Percentiles rank a stretch among this genome's conserved stretches.
These are phyloP conservation scores for Drosophila parabipectinata DNA, from an alignment of 1,140 invertebrate species.

Conservation along the genomic window DNA sequence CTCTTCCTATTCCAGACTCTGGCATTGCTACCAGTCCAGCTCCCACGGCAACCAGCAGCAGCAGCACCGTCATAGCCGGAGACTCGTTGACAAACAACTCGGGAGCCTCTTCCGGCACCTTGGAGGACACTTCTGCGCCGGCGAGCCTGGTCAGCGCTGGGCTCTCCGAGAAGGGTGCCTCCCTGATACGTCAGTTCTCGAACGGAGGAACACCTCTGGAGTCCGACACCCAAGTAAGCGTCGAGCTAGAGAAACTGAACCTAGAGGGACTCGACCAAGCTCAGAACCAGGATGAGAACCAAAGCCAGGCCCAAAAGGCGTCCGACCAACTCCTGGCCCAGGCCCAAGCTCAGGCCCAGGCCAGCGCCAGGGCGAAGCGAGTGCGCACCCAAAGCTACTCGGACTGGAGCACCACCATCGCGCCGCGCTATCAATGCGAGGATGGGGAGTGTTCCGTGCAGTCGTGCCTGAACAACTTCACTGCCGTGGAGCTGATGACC, in stretches of 20 bases:
- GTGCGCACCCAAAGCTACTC: constrained; percentile 79
- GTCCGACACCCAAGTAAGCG: not conserved
- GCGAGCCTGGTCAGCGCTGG: constrained; percentile 64
- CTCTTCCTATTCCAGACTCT: constrained; percentile 55
- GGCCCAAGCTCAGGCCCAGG: constrained; percentile 8
- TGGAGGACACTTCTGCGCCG: constrained; percentile 3
- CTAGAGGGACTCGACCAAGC: not conserved
- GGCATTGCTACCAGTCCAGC: constrained; percentile 82
- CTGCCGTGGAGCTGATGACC: constrained; percentile 93
- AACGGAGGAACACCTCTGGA: constrained; percentile 6
- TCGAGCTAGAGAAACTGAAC: not conserved
- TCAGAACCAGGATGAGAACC: not conserved
- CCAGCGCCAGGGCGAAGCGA: constrained; percentile 54
- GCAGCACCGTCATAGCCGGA: constrained; percentile 21
- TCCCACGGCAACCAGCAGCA: constrained; percentile 47
- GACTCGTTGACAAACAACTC: constrained; percentile 2
- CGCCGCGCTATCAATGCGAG: constrained; percentile 88
- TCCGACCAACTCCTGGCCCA: not conserved
- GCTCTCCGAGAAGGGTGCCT: constrained; percentile 72
- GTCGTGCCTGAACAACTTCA: constrained; percentile 96
- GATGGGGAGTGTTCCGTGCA: constrained; percentile 92
- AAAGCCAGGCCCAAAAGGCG: not conserved
- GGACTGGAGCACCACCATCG: constrained; percentile 85
- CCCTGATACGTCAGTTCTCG: constrained; percentile 63
- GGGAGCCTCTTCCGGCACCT: not conserved